Conservation (phyloP, 2,797 vertebrate genomes). For the Lacerta viridis region DNA sequence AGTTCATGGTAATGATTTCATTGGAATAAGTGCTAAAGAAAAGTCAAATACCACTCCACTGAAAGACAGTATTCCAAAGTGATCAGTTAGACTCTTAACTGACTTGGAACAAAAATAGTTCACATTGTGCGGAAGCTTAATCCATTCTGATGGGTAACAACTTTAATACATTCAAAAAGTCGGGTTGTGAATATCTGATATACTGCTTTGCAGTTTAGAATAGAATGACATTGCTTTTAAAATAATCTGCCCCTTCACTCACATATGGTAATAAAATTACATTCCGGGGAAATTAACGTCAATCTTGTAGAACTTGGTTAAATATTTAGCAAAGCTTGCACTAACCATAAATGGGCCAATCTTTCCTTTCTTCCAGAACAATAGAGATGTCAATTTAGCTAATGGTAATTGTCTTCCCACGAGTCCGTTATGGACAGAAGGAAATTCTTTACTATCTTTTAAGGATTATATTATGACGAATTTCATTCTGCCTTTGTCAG, state of each 20-base stretch:
- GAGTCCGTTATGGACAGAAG: conserved; percentile 11
- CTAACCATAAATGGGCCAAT: conserved; percentile 41
- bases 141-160: conserved; percentile 50
- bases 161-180: conserved; percentile 35
- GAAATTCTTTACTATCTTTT: conserved; percentile 18
- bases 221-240: conserved; percentile 31
- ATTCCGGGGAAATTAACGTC: conserved; percentile 31
- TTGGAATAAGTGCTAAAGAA: conserved; percentile 4
- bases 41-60: not conserved
- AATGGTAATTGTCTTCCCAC: conserved; percentile 24
- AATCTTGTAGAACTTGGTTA: conserved; percentile 13
- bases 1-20: not conserved
- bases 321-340: not conserved
- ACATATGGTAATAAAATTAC: conserved; percentile 25
- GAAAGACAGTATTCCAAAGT: conserved; percentile 1
- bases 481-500: not conserved
- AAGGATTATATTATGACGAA: conserved; percentile 3
- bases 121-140: conserved; percentile 50
- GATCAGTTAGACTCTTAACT: conserved; percentile 52
- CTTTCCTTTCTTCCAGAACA: conserved; percentile 20
- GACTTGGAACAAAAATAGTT: conserved; percentile 62
- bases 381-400: conserved; percentile 8
- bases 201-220: conserved; percentile 46
- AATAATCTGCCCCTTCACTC: conserved; percentile 32
- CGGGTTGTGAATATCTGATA: conserved; percentile 14